A percentile compares a stretch with the other conserved stretches of the same genome.
Conservation (phyloP, 2,888 invertebrate species). For the Lochmaea capreae region DNA sequence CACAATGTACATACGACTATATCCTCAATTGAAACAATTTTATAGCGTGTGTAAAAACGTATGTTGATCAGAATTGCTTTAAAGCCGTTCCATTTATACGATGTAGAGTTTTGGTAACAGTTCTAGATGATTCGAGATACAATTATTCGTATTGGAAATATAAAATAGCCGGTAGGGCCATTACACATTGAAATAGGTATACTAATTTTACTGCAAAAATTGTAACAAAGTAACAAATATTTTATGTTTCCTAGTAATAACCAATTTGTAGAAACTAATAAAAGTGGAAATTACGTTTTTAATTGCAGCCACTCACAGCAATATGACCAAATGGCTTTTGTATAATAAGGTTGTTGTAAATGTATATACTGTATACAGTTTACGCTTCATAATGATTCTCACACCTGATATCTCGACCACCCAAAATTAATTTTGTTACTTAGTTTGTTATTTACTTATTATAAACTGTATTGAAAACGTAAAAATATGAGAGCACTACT, state of each 20-base stretch:
- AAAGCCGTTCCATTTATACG: background rate
- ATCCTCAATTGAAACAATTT: background rate
- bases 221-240: conserved; percentile 49
- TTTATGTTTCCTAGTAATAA: conserved; percentile 41
- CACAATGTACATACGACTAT: background rate
- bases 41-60: background rate
- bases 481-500: background rate
- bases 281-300: conserved; percentile 59
- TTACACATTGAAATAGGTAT: conserved; percentile 8
- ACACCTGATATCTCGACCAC: background rate
- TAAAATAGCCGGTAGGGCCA: background rate
- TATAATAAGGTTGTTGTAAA: conserved; percentile 46
- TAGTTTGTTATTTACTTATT: background rate
- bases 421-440: background rate
- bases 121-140: background rate
- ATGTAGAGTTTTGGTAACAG: background rate
- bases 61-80: background rate
- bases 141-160: conserved; percentile 15
- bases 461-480: background rate
- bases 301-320: conserved; percentile 58
- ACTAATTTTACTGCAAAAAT: conserved; percentile 18
- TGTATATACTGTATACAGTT: conserved; percentile 24
- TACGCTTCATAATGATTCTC: conserved; percentile 13
- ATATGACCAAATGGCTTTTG: conserved; percentile 46
- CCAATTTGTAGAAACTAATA: conserved; percentile 59